Evolutionary conservation across 2,797 vertebrate species (phyloP), one percentile per base, ranked within the genome.

Genomic region (Myioborus melanocephalus): DNA sequence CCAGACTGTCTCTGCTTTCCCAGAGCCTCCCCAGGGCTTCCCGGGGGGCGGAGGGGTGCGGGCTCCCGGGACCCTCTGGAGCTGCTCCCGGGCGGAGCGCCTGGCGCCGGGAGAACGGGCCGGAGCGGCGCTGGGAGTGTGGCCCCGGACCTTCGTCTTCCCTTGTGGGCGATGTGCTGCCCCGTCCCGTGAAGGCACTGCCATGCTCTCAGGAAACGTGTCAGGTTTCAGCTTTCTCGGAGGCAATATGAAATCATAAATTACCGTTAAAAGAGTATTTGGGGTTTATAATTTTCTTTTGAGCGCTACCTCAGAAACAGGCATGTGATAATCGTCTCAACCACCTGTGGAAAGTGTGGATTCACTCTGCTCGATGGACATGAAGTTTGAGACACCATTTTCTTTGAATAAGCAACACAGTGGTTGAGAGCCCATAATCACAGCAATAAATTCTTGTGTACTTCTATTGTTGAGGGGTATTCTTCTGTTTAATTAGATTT

Each of bases 81-180:
- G 53, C 52, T 68, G 41, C 28, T 28, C 13, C 0, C 13, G 28
- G 8, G 12, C 10, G 44, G 7, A 24, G 53, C 26, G 17, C 27
- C 35, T 8, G 44, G 35, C 7, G 21, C 8, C 12, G 14, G 41
- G 34, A 18, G 8, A 11, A 32, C 0, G 16, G 21, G 14, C 17
- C 10, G 13, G 6, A 8, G 28, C 13, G 12, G 14, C 12, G 1
- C 27, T 16, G 56, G 8, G 11, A 60, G 32, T 1, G 11, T 1
- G 28, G 41, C 30, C 2, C 2, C 1, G 2, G 6, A 4, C 7
- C 50, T 22, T 7, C 21, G 1, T 4, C 53, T 2, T 5, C 22
- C 10, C 3, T 3, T 9, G 70, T 32, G 63, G 34, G 46, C 22
- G 3, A 0, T 1, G 22, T 7, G 1, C 49, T 3, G 53, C 46